These are phyloP conservation scores for Ethmia dodecea DNA, from an alignment of 2,888 invertebrate species.

Conservation along the genomic window DNA sequence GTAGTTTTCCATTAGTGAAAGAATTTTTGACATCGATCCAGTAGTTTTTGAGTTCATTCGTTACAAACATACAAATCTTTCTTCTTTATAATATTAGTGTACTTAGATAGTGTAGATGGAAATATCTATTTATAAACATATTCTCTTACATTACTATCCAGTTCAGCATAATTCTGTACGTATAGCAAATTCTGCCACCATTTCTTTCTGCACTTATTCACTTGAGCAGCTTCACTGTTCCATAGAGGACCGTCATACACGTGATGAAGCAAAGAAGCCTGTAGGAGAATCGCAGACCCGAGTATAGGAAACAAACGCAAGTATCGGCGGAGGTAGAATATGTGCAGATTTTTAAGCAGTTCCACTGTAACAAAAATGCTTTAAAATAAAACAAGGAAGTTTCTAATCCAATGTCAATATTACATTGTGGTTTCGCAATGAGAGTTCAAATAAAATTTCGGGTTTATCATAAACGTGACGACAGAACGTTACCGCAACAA, in stretches of 20 bases:
- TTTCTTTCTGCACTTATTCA: conserved; percentile 25
- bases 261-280: conserved; percentile 34
- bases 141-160: conserved; percentile 28
- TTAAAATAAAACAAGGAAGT: not conserved
- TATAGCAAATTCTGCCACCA: conserved; percentile 51
- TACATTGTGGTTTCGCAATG: not conserved
- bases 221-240: conserved; percentile 16
- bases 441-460: not conserved
- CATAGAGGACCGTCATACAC: conserved; percentile 40
- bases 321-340: conserved; percentile 41
- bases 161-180: conserved; percentile 40
- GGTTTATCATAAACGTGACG: not conserved
- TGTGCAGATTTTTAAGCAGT: conserved; percentile 38
- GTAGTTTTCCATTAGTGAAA: not conserved
- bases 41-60: too few relatives aligned
- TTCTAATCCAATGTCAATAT: not conserved
- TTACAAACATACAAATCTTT: not conserved
- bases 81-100: not conserved
- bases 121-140: not conserved
- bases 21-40: too few relatives aligned
- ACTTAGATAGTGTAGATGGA: not conserved
- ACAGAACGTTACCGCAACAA: too few relatives aligned
- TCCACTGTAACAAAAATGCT: conserved; percentile 18
- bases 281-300: conserved; percentile 32
- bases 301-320: conserved; percentile 46